Evolutionary conservation across 2,888 invertebrate genomes (phyloP), one percentile per base, ranked within the genome.

Genomic region (Acanthosepion lycidas): DNA sequence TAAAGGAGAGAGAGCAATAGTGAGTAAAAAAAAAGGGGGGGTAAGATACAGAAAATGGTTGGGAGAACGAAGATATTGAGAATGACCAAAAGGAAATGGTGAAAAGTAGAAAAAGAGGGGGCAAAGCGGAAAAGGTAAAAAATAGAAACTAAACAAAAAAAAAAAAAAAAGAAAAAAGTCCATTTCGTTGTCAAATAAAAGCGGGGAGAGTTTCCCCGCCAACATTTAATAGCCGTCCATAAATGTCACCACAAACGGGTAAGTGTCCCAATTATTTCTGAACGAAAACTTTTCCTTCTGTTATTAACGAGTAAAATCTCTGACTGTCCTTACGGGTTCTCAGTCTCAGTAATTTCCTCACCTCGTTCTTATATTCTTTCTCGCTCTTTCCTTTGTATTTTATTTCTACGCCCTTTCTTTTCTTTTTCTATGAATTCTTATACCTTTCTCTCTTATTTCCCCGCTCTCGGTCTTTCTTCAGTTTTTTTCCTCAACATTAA

Each of bases 141-240:
- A n/a, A 78, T 28, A 78, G 18, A n/a, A 78, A 12, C 20, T 12
- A n/a, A 78, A n/a, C 28, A n/a, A 78, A 78, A 78, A n/a, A 33
- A n/a, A 9, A 12, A 78, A 33, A 78, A 42, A 42, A 42, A n/a
- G 0, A 6, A 78, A 78, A n/a, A 12, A 33, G 78, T 78, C 78
- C 78, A 78, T n/a, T 78, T n/a, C 78, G 78, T 78, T 78, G 78
- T 78, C 78, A 78, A 78, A 78, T 78, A 78, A 78, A 78, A 78
- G 78, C n/a, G 15, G 78, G 78, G n/a, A n/a, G 78, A n/a, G n/a
- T 78, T 78, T 78, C 42, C n/a, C n/a, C n/a, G n/a, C 78, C 78
- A 78, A 78, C 33, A 78, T 78, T 78, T 78, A 78, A 78, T 78
- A n/a, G 78, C n/a, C 78, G n/a, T n/a, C 78, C n/a, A 78, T 78